These are phyloP conservation scores for Varanus salvator DNA, from an alignment of 2,113 vertebrate species.

Conservation along the genomic window DNA sequence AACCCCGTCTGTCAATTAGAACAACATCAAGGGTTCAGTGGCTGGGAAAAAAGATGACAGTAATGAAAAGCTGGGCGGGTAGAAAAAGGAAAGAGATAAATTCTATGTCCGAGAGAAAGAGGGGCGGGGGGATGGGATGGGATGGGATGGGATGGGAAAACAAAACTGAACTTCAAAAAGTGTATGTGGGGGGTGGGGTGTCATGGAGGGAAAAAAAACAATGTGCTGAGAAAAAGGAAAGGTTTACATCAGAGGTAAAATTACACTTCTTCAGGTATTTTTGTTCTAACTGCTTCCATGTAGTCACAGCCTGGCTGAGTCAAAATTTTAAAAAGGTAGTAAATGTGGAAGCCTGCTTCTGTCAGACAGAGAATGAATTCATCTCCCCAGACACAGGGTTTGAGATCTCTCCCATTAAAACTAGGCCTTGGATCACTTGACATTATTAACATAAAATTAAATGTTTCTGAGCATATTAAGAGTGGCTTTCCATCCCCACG, in stretches of 20 bases:
- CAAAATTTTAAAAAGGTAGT: constrained; percentile 25
- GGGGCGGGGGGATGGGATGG: not conserved
- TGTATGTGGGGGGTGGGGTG: not conserved
- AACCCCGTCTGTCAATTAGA: constrained; percentile 82
- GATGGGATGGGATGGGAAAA: no score
- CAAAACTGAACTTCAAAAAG: constrained; percentile 22
- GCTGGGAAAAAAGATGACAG: constrained; percentile 79
- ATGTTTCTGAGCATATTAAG: not conserved
- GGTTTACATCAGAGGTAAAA: constrained; percentile 37
- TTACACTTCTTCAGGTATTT: constrained; percentile 35
- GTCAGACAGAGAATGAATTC: constrained; percentile 26
- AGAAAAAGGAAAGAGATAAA: constrained; percentile 68
- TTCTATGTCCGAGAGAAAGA: constrained; percentile 40
- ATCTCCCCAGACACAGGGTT: not conserved
- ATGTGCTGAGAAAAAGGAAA: constrained; percentile 28
- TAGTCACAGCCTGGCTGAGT: constrained; percentile 31
- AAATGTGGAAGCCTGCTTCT: constrained; percentile 33
- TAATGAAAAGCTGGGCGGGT: constrained; percentile 77
- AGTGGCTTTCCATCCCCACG: not conserved
- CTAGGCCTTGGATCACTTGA: not conserved
- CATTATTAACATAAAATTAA: not conserved
- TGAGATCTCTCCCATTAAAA: not conserved
- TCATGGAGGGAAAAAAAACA: not conserved
- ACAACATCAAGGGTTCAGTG: constrained; percentile 78
- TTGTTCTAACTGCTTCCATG: constrained; percentile 38